These are phyloP conservation scores for Tragelaphus imberbis DNA, from an alignment of 2,113 vertebrate species.

Conservation along the genomic window DNA sequence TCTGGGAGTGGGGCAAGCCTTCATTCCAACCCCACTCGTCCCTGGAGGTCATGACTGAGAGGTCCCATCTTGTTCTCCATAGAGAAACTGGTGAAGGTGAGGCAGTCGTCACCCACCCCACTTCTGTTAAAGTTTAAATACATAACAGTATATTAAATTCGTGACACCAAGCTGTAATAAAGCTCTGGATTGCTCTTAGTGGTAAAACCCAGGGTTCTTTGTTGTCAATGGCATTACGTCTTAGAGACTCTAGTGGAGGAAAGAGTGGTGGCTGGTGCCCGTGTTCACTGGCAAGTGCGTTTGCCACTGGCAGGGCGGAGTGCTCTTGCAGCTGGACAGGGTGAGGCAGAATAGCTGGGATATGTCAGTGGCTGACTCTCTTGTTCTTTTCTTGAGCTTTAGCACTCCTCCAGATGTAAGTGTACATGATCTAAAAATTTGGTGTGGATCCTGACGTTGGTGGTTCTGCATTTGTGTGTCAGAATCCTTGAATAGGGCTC, in stretches of 20 bases:
- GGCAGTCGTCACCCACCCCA: neutral
- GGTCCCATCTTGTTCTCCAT: neutral
- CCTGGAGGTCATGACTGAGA: neutral
- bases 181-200: neutral
- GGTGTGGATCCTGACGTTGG: accelerated
- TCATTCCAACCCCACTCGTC: neutral
- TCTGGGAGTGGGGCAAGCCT: neutral
- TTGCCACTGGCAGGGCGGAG: too few species aligned
- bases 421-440: neutral
- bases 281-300: accelerated
- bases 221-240: accelerated
- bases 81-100: neutral
- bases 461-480: neutral
- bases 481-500: too few species aligned
- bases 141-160: neutral
- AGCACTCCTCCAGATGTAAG: neutral
- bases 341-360: neutral
- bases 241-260: neutral
- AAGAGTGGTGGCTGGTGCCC: accelerated
- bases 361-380: neutral
- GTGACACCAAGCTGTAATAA: neutral
- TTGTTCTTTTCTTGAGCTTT: neutral
- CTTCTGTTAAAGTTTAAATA: neutral
- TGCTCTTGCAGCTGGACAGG: neutral
- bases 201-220: neutral